These are phyloP conservation scores for Desoria tigrina DNA, from an alignment of 2,888 invertebrate genomes.

Conservation along the genomic window DNA sequence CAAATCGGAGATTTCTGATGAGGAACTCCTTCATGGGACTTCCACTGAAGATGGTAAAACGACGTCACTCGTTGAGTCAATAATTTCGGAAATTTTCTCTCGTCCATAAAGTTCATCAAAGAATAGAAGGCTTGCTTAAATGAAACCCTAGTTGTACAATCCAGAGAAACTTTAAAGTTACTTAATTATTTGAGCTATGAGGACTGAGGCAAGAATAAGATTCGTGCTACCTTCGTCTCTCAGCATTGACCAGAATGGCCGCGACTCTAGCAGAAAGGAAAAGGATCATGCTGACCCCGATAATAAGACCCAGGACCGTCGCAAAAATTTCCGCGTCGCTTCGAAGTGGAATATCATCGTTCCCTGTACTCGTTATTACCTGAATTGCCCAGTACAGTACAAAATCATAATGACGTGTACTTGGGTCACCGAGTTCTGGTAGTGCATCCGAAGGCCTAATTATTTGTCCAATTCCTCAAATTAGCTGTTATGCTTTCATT, in stretches of 20 bases:
- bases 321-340: constrained; percentile 28
- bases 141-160: constrained; percentile 32
- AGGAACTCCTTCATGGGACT: constrained; percentile 46
- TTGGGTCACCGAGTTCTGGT: neutral
- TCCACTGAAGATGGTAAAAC: constrained; percentile 49
- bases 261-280: constrained; percentile 44
- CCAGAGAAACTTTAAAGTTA: neutral
- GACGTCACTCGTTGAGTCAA: constrained; percentile 30
- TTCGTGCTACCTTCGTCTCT: constrained; percentile 40
- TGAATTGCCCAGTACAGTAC: constrained; percentile 45
- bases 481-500: neutral
- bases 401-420: constrained; percentile 22
- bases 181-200: neutral
- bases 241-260: constrained; percentile 44
- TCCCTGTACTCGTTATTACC: constrained; percentile 40
- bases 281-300: constrained; percentile 34
- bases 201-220: neutral
- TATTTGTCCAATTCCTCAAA: too few species aligned
- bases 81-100: constrained; percentile 39
- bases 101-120: constrained; percentile 41
- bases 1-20: too few species aligned
- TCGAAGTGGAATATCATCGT: constrained; percentile 39
- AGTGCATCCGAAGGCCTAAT: constrained; percentile 13
- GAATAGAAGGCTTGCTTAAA: constrained; percentile 49
- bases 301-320: constrained; percentile 27